Percentiles rank a stretch among this genome's conserved stretches.
Evolutionary conservation across 2,797 vertebrate genomes (phyloP).

Genomic region (Anguilla pacifica): DNA sequence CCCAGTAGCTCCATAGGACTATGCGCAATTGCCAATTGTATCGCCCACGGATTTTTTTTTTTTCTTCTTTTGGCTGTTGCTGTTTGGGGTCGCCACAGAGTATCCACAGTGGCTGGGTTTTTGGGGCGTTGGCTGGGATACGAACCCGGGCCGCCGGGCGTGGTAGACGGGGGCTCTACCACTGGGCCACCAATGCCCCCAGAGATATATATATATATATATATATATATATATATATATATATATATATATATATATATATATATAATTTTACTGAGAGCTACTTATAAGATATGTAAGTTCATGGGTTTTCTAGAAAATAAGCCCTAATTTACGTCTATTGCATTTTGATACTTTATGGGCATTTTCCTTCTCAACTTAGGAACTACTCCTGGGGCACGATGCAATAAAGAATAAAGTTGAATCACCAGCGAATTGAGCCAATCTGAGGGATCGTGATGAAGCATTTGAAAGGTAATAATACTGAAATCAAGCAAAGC

Average conservation of each 20-base stretch:
- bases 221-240: background rate
- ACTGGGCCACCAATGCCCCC: no score
- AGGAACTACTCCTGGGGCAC: background rate
- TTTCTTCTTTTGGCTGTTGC: no score
- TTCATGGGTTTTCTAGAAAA: background rate
- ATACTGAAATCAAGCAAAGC: constrained; percentile 1
- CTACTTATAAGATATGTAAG: background rate
- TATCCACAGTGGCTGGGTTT: no score
- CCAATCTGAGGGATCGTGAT: background rate
- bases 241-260: no score
- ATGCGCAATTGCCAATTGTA: background rate
- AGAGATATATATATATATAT: no score
- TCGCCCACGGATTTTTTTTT: no score
- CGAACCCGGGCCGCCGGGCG: no score
- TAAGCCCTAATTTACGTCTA: constrained; percentile 1
- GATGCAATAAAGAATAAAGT: background rate
- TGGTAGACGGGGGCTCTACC: no score
- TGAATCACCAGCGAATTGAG: background rate
- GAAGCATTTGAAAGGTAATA: background rate
- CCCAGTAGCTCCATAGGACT: background rate
- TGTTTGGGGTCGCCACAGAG: no score
- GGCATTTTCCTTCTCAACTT: background rate
- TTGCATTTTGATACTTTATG: background rate
- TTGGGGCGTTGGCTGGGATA: no score
- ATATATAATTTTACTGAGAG: background rate